Percentiles rank a stretch among this genome's conserved stretches.
phyloP scores from a whole-genome alignment of 2,797 vertebrate genomes.

The Nannoperca obscura region DNA sequence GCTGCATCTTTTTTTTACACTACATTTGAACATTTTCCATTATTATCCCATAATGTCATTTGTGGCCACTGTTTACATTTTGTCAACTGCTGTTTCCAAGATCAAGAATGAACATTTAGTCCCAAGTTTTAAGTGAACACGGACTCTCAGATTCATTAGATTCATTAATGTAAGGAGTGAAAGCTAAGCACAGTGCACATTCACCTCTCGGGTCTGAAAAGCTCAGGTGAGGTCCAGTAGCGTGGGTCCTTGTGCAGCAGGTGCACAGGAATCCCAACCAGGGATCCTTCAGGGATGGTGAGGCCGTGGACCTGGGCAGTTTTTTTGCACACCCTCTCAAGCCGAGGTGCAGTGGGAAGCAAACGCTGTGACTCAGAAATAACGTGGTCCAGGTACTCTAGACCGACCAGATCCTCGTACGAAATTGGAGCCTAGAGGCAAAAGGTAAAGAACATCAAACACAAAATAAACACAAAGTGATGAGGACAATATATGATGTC shows the following conservation, averaged over 20 bases:
- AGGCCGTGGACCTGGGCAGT: constrained; percentile 71
- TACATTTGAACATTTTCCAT: neutral
- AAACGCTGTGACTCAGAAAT: constrained; percentile 76
- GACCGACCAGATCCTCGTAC: constrained; percentile 60
- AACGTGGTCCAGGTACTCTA: constrained; percentile 84
- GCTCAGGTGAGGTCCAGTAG: constrained; percentile 78
- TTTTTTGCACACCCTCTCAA: constrained; percentile 83
- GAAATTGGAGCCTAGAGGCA: constrained; percentile 63
- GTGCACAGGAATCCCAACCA: constrained; percentile 66
- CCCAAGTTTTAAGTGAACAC: too few relatives aligned
- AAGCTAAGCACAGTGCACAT: neutral
- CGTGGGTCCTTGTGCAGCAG: constrained; percentile 71
- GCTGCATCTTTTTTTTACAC: too few relatives aligned
- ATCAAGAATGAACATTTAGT: too few relatives aligned
- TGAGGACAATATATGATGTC: neutral
- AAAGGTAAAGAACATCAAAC: neutral
- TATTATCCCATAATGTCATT: neutral
- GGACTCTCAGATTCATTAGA: neutral
- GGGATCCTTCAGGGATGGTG: constrained; percentile 75
- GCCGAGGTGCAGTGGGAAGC: constrained; percentile 54
- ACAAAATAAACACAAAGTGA: neutral
- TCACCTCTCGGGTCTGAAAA: constrained; percentile 85
- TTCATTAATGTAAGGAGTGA: neutral
- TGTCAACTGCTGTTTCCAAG: too few relatives aligned
- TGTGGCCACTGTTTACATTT: neutral